A percentile compares a stretch with the other conserved stretches of the same genome.
These are phyloP conservation scores for Manacus vitellinus DNA, from an alignment of 2,113 vertebrate species.

Conservation along the genomic window DNA sequence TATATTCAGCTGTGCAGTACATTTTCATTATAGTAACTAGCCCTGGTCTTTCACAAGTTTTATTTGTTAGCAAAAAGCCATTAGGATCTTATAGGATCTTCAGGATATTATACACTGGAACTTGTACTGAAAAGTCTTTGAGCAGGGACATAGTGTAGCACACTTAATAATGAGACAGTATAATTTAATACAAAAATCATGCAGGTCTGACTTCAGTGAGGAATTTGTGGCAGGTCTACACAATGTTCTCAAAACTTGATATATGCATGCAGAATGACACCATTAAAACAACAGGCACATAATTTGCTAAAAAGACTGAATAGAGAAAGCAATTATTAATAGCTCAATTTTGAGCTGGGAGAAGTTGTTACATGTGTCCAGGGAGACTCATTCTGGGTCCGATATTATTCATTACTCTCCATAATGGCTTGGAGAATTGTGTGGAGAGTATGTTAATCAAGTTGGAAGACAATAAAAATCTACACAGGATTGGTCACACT, in stretches of 20 bases:
- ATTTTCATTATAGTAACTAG: neutral
- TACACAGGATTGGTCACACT: slow-evolving; percentile 38
- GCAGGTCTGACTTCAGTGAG: neutral
- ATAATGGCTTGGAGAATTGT: slow-evolving; percentile 37
- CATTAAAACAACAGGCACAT: slow-evolving; percentile 10
- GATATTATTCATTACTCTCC: slow-evolving; percentile 18
- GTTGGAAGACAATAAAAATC: slow-evolving; percentile 52
- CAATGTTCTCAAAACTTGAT: neutral
- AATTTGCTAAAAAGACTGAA: slow-evolving; percentile 52
- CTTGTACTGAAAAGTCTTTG: neutral
- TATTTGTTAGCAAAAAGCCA: neutral
- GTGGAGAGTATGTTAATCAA: slow-evolving; percentile 53
- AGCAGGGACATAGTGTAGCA: neutral
- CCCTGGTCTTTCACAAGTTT: neutral
- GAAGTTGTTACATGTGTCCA: slow-evolving; percentile 27
- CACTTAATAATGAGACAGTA: neutral
- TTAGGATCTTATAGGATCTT: neutral
- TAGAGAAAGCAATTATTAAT: slow-evolving; percentile 56
- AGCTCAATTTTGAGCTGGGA: slow-evolving; percentile 46
- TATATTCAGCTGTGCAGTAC: neutral
- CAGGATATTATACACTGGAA: neutral
- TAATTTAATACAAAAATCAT: neutral
- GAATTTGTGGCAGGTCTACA: neutral
- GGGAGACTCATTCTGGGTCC: slow-evolving; percentile 27
- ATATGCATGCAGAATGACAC: slow-evolving; percentile 13